Evolutionary conservation across 2,888 invertebrate genomes (phyloP), one percentile per base, ranked within the genome.

Genomic region (Andrena hattorfiana): DNA sequence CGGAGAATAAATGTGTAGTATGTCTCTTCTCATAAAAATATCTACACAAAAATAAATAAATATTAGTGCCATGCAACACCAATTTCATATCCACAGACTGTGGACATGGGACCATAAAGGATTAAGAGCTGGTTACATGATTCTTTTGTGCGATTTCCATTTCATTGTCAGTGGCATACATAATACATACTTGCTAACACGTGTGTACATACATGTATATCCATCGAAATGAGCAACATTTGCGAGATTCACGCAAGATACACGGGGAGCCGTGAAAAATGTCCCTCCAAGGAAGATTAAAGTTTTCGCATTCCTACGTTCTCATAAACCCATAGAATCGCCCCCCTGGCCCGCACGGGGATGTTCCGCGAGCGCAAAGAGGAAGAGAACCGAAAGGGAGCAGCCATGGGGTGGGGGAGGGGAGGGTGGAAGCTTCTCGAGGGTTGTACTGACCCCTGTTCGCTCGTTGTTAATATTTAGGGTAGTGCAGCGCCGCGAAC

Each of bases 391-490:
- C 48, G 71, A 70, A 78, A 82, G 71, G 79, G 83, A 71, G 75
- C 80, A 83, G 73, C 75, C 62, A 1, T 20, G 20, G 69, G 79
- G 66, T 60, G 78, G 83, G 85, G 85, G 56, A 3, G n/a, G 69
- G 85, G 56, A 7, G 0, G 69, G 81, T 63, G 70, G 79, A 85
- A 86, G 85, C 79, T 84, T 86, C 72, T 77, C 85, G 87, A 87
- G 89, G 90, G 90, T 90, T 84, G 87, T 80, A 88, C 84, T 91
- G 92, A 92, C 92, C 92, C 92, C 90, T 90, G 90, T 89, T 90
- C 91, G 82, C 90, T 91, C 89, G 90, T 91, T 92, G 93, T 92
- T 93, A 92, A 93, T 92, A 92, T 92, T 92, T 92, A 93, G 93
- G 92, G 93, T 92, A 90, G 90, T 88, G 87, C 87, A 89, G 87